A percentile compares a stretch with the other conserved stretches of the same genome.
Evolutionary conservation across 2,888 invertebrate species (phyloP).

Genomic region (Exephanes ischioxanthus): DNA sequence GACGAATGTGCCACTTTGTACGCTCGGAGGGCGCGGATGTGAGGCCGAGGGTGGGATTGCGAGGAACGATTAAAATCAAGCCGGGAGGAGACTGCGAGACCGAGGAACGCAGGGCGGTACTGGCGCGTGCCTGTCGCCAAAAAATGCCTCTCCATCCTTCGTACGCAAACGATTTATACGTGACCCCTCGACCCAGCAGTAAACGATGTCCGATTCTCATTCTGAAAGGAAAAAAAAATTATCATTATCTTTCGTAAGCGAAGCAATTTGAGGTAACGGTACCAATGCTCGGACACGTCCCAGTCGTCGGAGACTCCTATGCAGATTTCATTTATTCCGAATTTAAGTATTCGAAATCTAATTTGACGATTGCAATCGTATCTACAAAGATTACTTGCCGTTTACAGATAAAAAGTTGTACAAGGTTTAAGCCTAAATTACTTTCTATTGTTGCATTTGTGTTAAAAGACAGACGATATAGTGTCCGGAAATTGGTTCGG

Average conservation of each 20-base stretch:
- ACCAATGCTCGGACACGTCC: too few species aligned
- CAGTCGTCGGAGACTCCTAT: too few species aligned
- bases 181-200: not conserved
- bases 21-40: slow-evolving; percentile 44
- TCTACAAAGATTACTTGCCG: too few species aligned
- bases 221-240: not conserved
- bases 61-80: slow-evolving; percentile 68
- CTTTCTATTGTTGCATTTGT: too few species aligned
- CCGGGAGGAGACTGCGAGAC: slow-evolving; percentile 18
- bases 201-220: not conserved
- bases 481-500: too few species aligned
- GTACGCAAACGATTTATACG: not conserved
- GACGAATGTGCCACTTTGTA: slow-evolving; percentile 49
- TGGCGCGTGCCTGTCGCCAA: slow-evolving; percentile 74
- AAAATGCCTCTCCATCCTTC: slow-evolving; percentile 41
- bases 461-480: too few species aligned
- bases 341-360: too few species aligned
- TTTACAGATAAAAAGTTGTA: too few species aligned
- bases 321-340: too few species aligned
- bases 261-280: not conserved
- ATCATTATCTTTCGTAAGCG: not conserved
- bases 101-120: slow-evolving; percentile 66
- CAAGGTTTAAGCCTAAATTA: too few species aligned
- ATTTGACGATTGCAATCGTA: too few species aligned
- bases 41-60: slow-evolving; percentile 57